Conservation (phyloP, 2,113 vertebrate species). For the Caranx melampygus region DNA sequence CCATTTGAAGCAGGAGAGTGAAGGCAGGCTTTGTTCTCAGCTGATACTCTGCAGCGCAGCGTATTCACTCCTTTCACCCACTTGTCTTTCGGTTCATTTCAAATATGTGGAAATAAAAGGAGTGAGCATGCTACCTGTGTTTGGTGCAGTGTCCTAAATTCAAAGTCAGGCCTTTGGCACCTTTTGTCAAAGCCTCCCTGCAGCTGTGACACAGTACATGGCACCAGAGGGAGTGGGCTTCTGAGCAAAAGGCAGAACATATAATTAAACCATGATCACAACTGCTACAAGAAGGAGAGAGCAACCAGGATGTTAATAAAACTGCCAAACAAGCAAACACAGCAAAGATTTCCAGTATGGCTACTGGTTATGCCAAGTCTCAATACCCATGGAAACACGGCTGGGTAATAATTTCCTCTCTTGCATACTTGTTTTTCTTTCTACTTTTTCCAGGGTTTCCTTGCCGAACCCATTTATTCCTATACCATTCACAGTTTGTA, state of each 20-base stretch:
- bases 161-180: not conserved
- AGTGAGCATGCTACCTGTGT: not conserved
- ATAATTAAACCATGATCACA: slow-evolving; percentile 19
- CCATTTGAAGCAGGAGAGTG: not conserved
- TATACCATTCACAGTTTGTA: too few relatives aligned
- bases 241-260: slow-evolving; percentile 17
- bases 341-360: slow-evolving; percentile 24
- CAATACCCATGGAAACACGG: slow-evolving; percentile 40
- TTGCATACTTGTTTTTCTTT: not conserved
- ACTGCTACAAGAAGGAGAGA: slow-evolving; percentile 25
- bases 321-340: slow-evolving; percentile 35
- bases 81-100: not conserved
- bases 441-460: slow-evolving; percentile 1
- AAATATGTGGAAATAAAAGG: not conserved
- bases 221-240: slow-evolving; percentile 6
- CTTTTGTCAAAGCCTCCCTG: not conserved
- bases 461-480: not conserved
- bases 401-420: not conserved
- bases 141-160: slow-evolving; percentile 9
- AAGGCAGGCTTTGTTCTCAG: not conserved
- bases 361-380: slow-evolving; percentile 35
- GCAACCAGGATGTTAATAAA: slow-evolving; percentile 45
- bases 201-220: slow-evolving; percentile 3
- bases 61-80: not conserved
- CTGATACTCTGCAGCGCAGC: slow-evolving; percentile 14